Base-by-base conservation (phyloP, 1,140 invertebrate genomes). In the Copidosoma floridanum region DNA sequence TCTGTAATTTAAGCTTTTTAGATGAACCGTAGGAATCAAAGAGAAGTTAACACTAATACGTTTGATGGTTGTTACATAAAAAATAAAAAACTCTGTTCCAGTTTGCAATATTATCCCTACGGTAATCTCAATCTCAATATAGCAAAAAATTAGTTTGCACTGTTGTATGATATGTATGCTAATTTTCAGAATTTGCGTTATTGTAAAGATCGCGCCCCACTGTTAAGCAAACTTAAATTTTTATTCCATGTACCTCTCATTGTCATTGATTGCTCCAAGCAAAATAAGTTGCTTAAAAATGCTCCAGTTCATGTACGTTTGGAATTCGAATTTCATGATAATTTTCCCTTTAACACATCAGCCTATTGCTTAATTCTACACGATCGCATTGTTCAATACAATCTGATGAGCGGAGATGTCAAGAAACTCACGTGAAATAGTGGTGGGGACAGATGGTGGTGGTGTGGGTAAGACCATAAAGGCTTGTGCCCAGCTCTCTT, bases 121-220 rank as follows among this genome's bases (percentile, higher is more conserved):
- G 62, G 68, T 12, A 66, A 72, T 66, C 50, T 74, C 16, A 68
- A 72, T 58, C 40, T 69, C 6, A 58, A 76, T 57, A 64, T 70
- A 62, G 16, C 14, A 32, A 54, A 63, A 10, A 69, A 68, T 61
- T 54, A 69, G 18, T 73, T 64, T 44, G 48, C 67, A 18, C 7
- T 66, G 14, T 61, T 72, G 0, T 76, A 73, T 54, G 64, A 72
- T 47, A 71, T 68, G 59, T 71, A 67, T 59, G 12, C 43, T 11
- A 68, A 71, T 40, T 76, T 76, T 53, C 64, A 68, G 67, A 41
- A 38, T 44, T 43, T 66, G 61, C 75, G 73, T 57, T 72, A 75
- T 44, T 54, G 29, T 0, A 66, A 65, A 61, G 63, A 68, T 3
- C 10, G 58, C 10, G 60, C 65, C 37, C 62, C 53, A 8, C 20